These are phyloP conservation scores for Anguilla obscura DNA, from an alignment of 2,797 vertebrate genomes.

Conservation along the genomic window DNA sequence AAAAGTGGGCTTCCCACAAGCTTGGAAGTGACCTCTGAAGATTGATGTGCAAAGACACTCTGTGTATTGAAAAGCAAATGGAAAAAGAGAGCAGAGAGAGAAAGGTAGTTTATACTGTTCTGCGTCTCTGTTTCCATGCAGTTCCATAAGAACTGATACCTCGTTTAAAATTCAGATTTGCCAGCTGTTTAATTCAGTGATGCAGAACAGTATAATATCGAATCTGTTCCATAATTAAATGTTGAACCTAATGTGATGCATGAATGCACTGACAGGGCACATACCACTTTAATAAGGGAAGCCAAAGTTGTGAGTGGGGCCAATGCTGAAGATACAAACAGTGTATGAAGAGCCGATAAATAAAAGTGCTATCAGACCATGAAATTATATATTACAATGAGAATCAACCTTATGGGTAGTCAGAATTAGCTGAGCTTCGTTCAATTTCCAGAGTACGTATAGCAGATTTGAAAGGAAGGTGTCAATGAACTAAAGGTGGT, in stretches of 20 bases:
- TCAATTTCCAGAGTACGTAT: not conserved
- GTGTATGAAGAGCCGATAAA: not conserved
- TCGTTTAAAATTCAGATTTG: not conserved
- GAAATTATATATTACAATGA: constrained; percentile 17
- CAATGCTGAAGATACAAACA: not conserved
- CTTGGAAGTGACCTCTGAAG: constrained; percentile 11
- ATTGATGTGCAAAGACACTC: constrained; percentile 5
- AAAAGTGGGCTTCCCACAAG: not conserved
- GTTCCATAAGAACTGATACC: not conserved
- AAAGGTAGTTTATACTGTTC: not conserved
- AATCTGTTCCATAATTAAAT: constrained; percentile 19
- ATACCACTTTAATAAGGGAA: constrained; percentile 4
- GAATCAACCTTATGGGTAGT: not conserved
- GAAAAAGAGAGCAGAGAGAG: not conserved
- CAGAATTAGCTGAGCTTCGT: not conserved
- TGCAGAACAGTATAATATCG: not conserved
- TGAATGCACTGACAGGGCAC: not conserved
- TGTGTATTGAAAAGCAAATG: not conserved
- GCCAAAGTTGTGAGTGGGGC: not conserved
- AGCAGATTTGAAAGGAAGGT: not conserved
- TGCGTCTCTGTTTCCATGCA: not conserved
- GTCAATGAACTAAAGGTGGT: not conserved
- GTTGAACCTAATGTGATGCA: not conserved
- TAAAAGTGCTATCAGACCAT: constrained; percentile 1
- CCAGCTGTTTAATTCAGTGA: not conserved